Conservation (phyloP, 2,888 invertebrate genomes). For the Cheilosia soror region DNA sequence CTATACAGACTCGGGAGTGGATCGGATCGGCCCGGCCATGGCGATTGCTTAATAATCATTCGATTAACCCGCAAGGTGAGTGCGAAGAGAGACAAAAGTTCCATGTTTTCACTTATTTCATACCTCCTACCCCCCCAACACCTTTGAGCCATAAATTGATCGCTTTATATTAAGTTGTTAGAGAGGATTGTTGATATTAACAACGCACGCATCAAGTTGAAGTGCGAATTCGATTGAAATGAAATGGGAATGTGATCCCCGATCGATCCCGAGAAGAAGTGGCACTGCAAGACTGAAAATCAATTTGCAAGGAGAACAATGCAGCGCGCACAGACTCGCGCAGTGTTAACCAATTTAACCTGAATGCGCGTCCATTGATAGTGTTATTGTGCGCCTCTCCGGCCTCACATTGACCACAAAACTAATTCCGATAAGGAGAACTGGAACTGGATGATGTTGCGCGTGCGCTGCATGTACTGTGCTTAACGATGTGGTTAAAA, state of each 20-base stretch:
- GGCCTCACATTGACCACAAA: slow-evolving; percentile 54
- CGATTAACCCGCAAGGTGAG: slow-evolving; percentile 68
- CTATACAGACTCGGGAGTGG: background rate
- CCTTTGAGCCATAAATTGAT: slow-evolving; percentile 71
- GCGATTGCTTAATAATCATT: slow-evolving; percentile 75
- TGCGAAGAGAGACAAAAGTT: slow-evolving; percentile 28
- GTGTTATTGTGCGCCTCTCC: slow-evolving; percentile 53
- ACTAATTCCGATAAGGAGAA: slow-evolving; percentile 69
- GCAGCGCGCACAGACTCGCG: background rate
- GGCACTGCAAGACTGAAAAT: slow-evolving; percentile 6
- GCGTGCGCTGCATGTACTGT: slow-evolving; percentile 66
- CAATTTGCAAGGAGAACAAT: slow-evolving; percentile 53
- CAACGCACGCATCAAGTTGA: slow-evolving; percentile 26
- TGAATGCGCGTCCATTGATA: slow-evolving; percentile 61
- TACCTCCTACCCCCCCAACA: slow-evolving; percentile 53
- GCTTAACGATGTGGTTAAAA: slow-evolving; percentile 75
- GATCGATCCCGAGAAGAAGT: background rate
- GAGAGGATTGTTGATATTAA: slow-evolving; percentile 67
- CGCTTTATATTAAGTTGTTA: slow-evolving; percentile 73
- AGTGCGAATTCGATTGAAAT: slow-evolving; percentile 36
- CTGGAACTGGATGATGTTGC: slow-evolving; percentile 51
- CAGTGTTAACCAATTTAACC: slow-evolving; percentile 71
- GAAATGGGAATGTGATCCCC: slow-evolving; percentile 16
- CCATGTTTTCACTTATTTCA: slow-evolving; percentile 61
- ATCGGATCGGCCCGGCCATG: slow-evolving; percentile 7